Base-by-base conservation (phyloP, 2,113 vertebrate genomes). In the Canis aureus region DNA sequence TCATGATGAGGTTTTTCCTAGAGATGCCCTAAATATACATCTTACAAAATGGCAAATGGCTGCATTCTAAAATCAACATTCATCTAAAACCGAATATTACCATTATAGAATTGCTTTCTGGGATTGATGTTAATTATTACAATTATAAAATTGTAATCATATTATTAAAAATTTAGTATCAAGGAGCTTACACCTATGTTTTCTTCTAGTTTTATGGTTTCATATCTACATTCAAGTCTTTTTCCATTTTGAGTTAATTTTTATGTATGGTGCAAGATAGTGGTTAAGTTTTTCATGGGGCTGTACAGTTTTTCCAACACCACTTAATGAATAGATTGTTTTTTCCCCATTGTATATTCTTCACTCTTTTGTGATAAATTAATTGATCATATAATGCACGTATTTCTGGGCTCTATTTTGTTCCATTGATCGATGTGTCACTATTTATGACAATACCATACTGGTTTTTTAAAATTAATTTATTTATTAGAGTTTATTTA, bases 111-210 rank as follows among this genome's bases (percentile, higher is more conserved):
- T 93, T 96, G 74, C 12, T 29, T 62, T 62, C 76, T 67, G 12
- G n/a, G 10, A 74, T 55, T 62, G 32, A 91, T 80, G 29, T 78
- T 79, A 95, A 79, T 82, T 80, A 91, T 62, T 88, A 43, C 12
- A 87, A 83, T 85, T 81, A 25, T 83, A 78, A 95, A 96, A 88
- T 84, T 67, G 79, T 51, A 94, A 85, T 91, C 81, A 64, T 91
- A 74, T 94, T 8, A 83, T 80, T 95, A 92, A 95, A 92, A 79
- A 38, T 84, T 57, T 89, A 84, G n/a, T 62, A 23, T 62, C 27
- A 76, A 76, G 38, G 71, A 53, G 49, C 27, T 53, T 78, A 53
- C 16, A 32, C 25, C 27, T 35, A 71, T 29, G 25, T 79, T 78
- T 51, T 78, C 43, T 78, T 79, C 49, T 79, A 32, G 76, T 53